Evolutionary conservation across 92 coral and sea anemone species (phyloP), one percentile per base, ranked within the genome.

Genomic region (Phenganax stokvisi): DNA sequence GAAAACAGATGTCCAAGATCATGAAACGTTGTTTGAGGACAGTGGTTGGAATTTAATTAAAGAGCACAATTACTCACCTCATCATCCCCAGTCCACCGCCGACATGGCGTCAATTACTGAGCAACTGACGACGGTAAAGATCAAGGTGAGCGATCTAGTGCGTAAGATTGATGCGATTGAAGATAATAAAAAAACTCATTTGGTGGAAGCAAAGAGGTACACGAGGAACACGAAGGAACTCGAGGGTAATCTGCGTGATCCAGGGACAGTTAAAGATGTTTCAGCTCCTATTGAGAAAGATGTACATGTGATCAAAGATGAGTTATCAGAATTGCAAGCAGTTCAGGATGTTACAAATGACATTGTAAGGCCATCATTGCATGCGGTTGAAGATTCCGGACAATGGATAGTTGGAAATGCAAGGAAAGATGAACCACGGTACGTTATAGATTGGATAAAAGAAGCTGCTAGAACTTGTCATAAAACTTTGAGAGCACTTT

Each of bases 111-210:
- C 92, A 54, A 92, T 94, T 17, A 85, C 84, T 57, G 89, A 87
- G 30, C 94, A 94, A 78, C 85, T 94, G 83, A 89, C 89, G 79
- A 97, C 97, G 52, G 92, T 94, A 74, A 88, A 87, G 79, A 90
- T 79, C 53, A 87, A 97, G 60, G 97, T 94, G 57, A 89, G 89
- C 57, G 90, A 87, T 10, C 83, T 94, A 62, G 87, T 90, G 78
- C 90, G 87, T 56, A 90, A 81, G 74, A 87, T 94, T 74, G 81
- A 84, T 15, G 90, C 88, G 37, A 92, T 89, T 63, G 92, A 90
- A 78, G 97, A 92, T 57, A 97, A 94, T 86, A 92, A 92, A 74
- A 89, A 87, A 62, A 96, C 89, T 9, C 98, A 94, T 87, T 77
- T 92, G 77, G 74, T 84, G 6, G 81, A 85, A 52, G 84, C 83